Conservation (phyloP, 2,113 vertebrate species). For the Xyliphius kryptos region DNA sequence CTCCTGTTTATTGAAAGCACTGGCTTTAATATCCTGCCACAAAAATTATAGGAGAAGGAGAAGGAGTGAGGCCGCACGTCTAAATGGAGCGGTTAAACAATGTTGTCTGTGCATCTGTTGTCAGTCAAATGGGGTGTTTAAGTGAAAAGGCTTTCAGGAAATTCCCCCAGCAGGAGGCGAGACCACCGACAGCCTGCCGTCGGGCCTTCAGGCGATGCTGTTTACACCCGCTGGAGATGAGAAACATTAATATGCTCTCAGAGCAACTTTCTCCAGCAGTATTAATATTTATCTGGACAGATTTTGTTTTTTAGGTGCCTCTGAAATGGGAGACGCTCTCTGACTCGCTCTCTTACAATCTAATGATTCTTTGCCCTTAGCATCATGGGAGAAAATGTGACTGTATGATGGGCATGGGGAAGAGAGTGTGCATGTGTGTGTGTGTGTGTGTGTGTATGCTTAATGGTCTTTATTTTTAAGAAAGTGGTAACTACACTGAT, state of each 20-base stretch:
- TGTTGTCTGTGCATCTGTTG: conserved; percentile 57
- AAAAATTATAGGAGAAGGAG: conserved; percentile 47
- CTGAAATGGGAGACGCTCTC: not conserved
- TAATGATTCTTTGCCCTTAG: not conserved
- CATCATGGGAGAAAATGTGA: not conserved
- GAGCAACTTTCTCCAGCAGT: conserved; percentile 31
- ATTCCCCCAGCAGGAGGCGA: conserved; percentile 50
- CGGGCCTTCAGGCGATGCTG: conserved; percentile 31
- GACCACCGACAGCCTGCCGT: conserved; percentile 33
- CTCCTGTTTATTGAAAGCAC: conserved; percentile 53
- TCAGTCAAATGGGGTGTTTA: conserved; percentile 56
- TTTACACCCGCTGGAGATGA: conserved; percentile 43
- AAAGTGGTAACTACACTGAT: conserved; percentile 7
- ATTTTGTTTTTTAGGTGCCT: conserved; percentile 13
- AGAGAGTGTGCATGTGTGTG: conserved; percentile 5
- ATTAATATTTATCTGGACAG: conserved; percentile 29
- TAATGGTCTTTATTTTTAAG: not conserved
- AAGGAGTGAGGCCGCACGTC: conserved; percentile 22
- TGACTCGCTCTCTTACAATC: not conserved
- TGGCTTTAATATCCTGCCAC: conserved; percentile 55
- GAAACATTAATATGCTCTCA: conserved; percentile 44
- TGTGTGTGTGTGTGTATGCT: not conserved
- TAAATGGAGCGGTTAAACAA: conserved; percentile 60
- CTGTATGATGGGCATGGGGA: not conserved
- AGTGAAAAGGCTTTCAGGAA: conserved; percentile 53